Base-by-base conservation (phyloP, 2,797 vertebrate genomes). In the Xenopus petersii region DNA sequence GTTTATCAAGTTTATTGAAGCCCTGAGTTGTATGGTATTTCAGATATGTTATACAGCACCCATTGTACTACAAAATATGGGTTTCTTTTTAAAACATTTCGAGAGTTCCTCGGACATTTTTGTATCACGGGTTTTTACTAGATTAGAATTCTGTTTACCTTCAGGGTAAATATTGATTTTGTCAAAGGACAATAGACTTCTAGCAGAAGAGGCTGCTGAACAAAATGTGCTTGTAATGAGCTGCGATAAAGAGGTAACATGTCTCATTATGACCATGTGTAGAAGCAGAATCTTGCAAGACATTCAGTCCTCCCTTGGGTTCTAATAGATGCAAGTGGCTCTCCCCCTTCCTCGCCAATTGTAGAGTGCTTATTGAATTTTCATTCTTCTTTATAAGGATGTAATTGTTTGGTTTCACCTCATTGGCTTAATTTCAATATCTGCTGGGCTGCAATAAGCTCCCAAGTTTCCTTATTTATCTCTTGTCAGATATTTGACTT, bases 331-430 rank as follows among this genome's bases (percentile, higher is more conserved):
- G 12, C 26, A 16, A 12, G 11, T 21, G 26, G 3, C 21, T 8
- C 21, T 51, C 49, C 46, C 66, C 21, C 48, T 49, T 30, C 5
- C 64, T 24, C 11, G 4, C 24, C 12, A 55, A 49, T 33, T 36
- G 17, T 30, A 49, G 1, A 13, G 5, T 55, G 16, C 26, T 9
- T 55, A 67, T 55, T 67, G 49, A 55, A 30, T 67, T 67, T 55
- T 24, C 30, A 33, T 55, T 67, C 47, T 21, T 11, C 30, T 67
- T 67, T 67, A 67, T 36, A 26, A 24, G 66, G 30, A 12, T 30
- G 49, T 56, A 51, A 67, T 30, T 67, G 66, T 26, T 67, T 67
- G 49, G 66, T 55, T 55, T 67, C 66, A 67, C 66, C 66, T 33
- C 66, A 67, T 67, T 67, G 66, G 47, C 49, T 55, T 55, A 55